phyloP scores from a whole-genome alignment of 2,113 vertebrate genomes.

The Onychostoma macrolepis region DNA sequence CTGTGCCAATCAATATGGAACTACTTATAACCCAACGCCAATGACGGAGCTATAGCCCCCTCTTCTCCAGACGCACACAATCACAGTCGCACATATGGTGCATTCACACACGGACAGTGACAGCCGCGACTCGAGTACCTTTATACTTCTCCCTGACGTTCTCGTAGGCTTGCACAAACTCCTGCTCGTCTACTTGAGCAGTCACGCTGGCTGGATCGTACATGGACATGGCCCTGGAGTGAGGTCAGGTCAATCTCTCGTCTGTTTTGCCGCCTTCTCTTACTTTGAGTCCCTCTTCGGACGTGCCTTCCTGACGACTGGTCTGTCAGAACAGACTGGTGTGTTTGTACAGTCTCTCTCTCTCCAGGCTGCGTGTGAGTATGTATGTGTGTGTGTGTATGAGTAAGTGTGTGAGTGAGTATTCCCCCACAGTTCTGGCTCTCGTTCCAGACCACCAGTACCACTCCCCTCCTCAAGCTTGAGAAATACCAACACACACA shows the following conservation, averaged over 20 bases:
- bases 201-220: conserved; percentile 69
- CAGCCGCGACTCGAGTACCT: conserved; percentile 75
- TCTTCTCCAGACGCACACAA: conserved; percentile 43
- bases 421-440: conserved; percentile 65
- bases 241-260: conserved; percentile 52
- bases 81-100: conserved; percentile 38
- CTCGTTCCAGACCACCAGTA: conserved; percentile 71
- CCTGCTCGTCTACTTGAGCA: conserved; percentile 81
- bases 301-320: conserved; percentile 31
- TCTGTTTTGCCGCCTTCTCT: conserved; percentile 36
- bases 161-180: conserved; percentile 89
- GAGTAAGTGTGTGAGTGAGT: conserved; percentile 39
- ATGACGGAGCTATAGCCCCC: background rate
- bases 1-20: conserved; percentile 56
- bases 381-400: conserved; percentile 36
- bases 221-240: conserved; percentile 68
- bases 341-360: conserved; percentile 45
- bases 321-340: conserved; percentile 29
- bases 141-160: conserved; percentile 91
- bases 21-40: conserved; percentile 47
- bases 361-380: conserved; percentile 31
- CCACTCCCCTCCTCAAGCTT: conserved; percentile 70
- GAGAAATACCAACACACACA: conserved; percentile 73
- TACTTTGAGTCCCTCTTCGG: conserved; percentile 40
- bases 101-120: conserved; percentile 15